These are phyloP conservation scores for Hipparchia sbordonii DNA, from an alignment of 2,888 invertebrate genomes.

Conservation along the genomic window DNA sequence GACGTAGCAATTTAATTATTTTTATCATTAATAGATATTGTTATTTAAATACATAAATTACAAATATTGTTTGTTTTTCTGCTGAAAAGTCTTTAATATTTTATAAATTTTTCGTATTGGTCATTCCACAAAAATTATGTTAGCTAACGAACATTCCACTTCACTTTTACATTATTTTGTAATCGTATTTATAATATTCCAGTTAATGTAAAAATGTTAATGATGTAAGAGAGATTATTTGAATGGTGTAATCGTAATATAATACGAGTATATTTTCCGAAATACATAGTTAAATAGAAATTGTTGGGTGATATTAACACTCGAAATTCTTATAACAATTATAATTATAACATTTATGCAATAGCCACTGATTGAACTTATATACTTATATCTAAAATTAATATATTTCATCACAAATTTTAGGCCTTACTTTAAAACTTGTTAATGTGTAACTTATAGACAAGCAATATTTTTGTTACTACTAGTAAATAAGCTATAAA, in stretches of 20 bases:
- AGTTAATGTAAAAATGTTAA: not conserved
- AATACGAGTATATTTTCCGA: not conserved
- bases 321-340: slow-evolving; percentile 5
- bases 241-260: not conserved
- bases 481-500: slow-evolving; percentile 56
- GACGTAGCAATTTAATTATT: not conserved
- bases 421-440: slow-evolving; percentile 40
- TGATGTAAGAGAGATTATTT: not conserved
- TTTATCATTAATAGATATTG: not conserved
- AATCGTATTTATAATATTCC: not conserved
- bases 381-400: not conserved
- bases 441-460: slow-evolving; percentile 59
- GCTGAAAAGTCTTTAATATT: not conserved
- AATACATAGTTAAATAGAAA: slow-evolving; percentile 9
- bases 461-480: slow-evolving; percentile 79
- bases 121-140: not conserved
- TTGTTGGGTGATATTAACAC: slow-evolving; percentile 11
- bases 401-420: slow-evolving; percentile 34
- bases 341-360: not conserved
- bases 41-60: not conserved
- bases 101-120: not conserved
- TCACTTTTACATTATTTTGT: not conserved
- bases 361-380: slow-evolving; percentile 2
- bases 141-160: slow-evolving; percentile 9
- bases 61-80: not conserved